Base-by-base conservation (phyloP, 2,888 invertebrate genomes). In the Argyresthia goedartella region DNA sequence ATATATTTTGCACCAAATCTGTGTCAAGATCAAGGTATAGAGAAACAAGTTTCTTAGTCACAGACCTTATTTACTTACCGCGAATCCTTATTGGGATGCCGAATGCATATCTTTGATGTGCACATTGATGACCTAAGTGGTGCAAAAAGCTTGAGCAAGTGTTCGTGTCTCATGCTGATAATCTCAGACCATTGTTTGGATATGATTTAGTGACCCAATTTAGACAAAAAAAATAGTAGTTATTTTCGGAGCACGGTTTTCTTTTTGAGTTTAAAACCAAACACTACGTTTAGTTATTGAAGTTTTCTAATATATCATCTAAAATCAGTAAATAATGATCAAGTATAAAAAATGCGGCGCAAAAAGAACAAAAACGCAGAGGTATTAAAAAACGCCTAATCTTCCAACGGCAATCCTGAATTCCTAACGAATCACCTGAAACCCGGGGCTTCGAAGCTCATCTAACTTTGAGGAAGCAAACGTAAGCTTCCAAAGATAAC, bases 11-110 rank as follows among this genome's bases (percentile, higher is more conserved):
- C 62, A 56, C 63, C 56, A 59, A 69, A 85, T 80, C 79, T 81
- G 71, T 84, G 85, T 85, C 85, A 85, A 77, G 84, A 82, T 82
- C 82, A 82, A 80, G 81, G 81, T 75, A 67, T 66, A 62, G 58
- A 57, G 59, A 60, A 74, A 75, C 76, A 58, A 60, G 76, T 78
- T 73, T 73, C 59, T 75, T 76, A 77, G 72, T 78, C 77, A 51
- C 33, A 14, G 13, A 9, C 44, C 44, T 44, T 44, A 44, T 44
- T 14, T 14, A 44, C 44, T 44, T 15, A 15, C 15, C 4, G 13
- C 44, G 14, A 15, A 44, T 44, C 44, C 13, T 44, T 14, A 44
- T 14, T 14, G 25, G 25, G 13, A 44, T 44, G 9, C 15, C 44
- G 1, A 44, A 44, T 14, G 15, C 15, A 44, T 39, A n/a, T 14